Base-by-base conservation (phyloP, 2,888 invertebrate species). In the Odontothrips loti region DNA sequence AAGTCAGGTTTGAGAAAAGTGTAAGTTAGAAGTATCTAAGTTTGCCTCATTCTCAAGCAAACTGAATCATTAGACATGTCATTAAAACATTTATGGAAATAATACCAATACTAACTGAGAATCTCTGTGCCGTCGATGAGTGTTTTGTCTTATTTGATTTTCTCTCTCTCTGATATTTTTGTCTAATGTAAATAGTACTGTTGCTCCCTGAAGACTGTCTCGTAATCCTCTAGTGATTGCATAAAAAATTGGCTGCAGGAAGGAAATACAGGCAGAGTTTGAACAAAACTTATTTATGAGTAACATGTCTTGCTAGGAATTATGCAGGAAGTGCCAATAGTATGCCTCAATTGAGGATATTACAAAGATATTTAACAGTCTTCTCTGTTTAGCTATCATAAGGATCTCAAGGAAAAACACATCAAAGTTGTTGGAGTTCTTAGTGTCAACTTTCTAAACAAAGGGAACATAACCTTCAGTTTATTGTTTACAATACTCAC, bases 161-260 rank as follows among this genome's bases (percentile, higher is more conserved):
- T 90, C 89, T 82, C 90, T 89, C 85, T 93, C 91, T 86, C 93
- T 93, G 82, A 94, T 93, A 88, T 93, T 93, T 86, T 92, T 93
- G 87, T 95, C 95, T 87, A 95, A 90, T 87, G 93, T 93, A 86
- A 94, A 91, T 84, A 95, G 90, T 81, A 93, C 91, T 27, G 92
- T 89, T 85, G 93, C 92, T 83, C 96, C 96, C 85, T 91, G 91
- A 83, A 95, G 90, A 87, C 95, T 95, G 87, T 96, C 95, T 86
- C 92, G 90, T 83, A 94, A 89, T 10, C 96, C 96, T 87, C 91
- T 91, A 84, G 91, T 89, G 84, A 93, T 88, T 82, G 93, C 92
- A 85, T 90, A 88, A 82, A 90, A 87, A 86, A 93, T 90, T 86
- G 90, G 91, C 93, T 93, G 88, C 84, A 90, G 90, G 85, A 83